Conservation (phyloP, 2,888 invertebrate genomes). For the Helleia helle region DNA sequence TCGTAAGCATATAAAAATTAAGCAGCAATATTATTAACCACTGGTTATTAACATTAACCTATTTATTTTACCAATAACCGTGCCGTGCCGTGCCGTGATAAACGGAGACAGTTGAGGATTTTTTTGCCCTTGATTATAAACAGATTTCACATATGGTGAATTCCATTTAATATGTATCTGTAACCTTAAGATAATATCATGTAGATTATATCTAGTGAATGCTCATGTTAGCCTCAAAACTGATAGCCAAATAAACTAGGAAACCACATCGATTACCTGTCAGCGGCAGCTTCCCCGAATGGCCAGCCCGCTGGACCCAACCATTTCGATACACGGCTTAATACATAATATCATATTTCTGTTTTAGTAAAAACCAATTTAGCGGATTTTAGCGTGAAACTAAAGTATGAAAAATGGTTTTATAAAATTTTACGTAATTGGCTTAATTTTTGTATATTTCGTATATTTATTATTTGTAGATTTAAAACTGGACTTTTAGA, state of each 20-base stretch:
- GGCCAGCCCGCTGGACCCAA: slow-evolving; percentile 47
- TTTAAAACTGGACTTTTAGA: too few relatives aligned
- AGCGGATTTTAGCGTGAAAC: slow-evolving; percentile 9
- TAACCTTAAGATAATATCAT: neutral
- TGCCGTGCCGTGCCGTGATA: too few relatives aligned
- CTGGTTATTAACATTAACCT: too few relatives aligned
- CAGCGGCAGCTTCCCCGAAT: slow-evolving; percentile 55
- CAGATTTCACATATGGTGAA: too few relatives aligned
- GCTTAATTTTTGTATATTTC: neutral
- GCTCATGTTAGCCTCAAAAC: slow-evolving; percentile 20
- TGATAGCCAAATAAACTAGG: slow-evolving; percentile 72
- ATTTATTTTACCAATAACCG: too few relatives aligned
- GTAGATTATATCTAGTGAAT: neutral
- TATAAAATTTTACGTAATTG: neutral
- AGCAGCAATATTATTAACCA: too few relatives aligned
- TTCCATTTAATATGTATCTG: neutral
- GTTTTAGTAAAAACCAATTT: slow-evolving; percentile 8
- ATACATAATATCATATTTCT: slow-evolving; percentile 14
- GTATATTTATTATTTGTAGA: neutral
- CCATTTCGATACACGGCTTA: slow-evolving; percentile 15
- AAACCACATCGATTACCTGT: slow-evolving; percentile 70
- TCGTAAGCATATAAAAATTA: too few relatives aligned
- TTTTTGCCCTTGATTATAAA: too few relatives aligned
- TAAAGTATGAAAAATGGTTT: slow-evolving; percentile 4
- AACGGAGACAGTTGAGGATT: too few relatives aligned